phyloP scores from a whole-genome alignment of 1,140 invertebrate species.

The Ctenoplectra terminalis region DNA sequence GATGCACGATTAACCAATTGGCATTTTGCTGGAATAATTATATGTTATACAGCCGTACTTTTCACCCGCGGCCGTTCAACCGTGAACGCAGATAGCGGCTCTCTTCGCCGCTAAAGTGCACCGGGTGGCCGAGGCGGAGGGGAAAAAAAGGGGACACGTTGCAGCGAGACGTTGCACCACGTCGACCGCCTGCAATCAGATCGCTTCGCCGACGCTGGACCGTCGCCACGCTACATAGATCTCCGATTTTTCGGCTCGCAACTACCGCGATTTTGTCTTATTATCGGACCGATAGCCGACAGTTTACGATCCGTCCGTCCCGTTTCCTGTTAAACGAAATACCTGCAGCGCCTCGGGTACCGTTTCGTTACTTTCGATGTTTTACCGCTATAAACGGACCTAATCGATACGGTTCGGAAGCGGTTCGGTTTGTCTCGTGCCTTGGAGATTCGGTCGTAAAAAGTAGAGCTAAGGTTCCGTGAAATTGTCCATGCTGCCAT shows the following conservation, averaged over 20 bases:
- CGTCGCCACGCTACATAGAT: slow-evolving; percentile 32
- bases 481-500: background rate
- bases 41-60: slow-evolving; percentile 61
- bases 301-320: slow-evolving; percentile 31
- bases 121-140: background rate
- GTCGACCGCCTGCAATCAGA: slow-evolving; percentile 54
- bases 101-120: slow-evolving; percentile 55
- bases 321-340: slow-evolving; percentile 28
- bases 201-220: slow-evolving; percentile 18
- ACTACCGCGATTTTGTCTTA: slow-evolving; percentile 33
- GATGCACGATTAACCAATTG: slow-evolving; percentile 69
- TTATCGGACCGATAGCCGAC: slow-evolving; percentile 18
- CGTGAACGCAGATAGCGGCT: slow-evolving; percentile 61
- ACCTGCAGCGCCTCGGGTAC: background rate
- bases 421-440: background rate
- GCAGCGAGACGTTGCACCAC: slow-evolving; percentile 60
- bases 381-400: slow-evolving; percentile 1
- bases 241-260: slow-evolving; percentile 48
- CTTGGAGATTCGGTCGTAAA: background rate
- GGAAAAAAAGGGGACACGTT: slow-evolving; percentile 47
- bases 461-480: too few relatives aligned
- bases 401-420: background rate
- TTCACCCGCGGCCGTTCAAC: slow-evolving; percentile 66
- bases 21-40: slow-evolving; percentile 69
- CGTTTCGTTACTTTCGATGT: slow-evolving; percentile 25